Evolutionary conservation across 2,113 vertebrate genomes (phyloP).

Genomic region (Sterrhoptilus dennistouni): DNA sequence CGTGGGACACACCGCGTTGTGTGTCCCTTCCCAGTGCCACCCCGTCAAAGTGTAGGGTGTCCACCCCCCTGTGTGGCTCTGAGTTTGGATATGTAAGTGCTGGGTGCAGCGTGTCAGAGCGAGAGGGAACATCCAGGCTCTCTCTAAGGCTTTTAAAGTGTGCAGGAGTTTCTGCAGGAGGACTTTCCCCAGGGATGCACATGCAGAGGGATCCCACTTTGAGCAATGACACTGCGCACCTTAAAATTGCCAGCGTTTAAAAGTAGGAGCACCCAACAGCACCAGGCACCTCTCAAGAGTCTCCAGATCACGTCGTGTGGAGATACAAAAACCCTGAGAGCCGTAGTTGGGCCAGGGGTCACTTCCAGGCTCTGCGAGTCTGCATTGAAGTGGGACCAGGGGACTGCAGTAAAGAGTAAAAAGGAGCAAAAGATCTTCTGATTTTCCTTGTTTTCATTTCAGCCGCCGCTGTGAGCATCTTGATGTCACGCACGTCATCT

Average conservation of each 20-base stretch:
- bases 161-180: not conserved
- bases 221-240: fast-evolving
- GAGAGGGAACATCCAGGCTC: too few species aligned
- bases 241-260: not conserved
- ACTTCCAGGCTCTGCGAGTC: not conserved
- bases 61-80: not conserved
- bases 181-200: fast-evolving
- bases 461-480: not conserved
- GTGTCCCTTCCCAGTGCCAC: not conserved
- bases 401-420: not conserved
- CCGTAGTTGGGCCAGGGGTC: fast-evolving
- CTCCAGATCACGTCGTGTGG: not conserved
- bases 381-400: not conserved
- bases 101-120: not conserved
- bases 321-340: not conserved
- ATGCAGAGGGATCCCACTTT: fast-evolving
- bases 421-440: not conserved
- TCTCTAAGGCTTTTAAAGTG: not conserved
- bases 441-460: not conserved
- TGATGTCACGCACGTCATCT: not conserved
- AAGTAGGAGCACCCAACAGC: not conserved
- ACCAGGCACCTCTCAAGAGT: fast-evolving
- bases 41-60: not conserved
- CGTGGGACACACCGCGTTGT: not conserved
- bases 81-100: fast-evolving